Evolutionary conservation across 2,113 vertebrate species (phyloP).

Genomic region (Cnemophilus loriae): DNA sequence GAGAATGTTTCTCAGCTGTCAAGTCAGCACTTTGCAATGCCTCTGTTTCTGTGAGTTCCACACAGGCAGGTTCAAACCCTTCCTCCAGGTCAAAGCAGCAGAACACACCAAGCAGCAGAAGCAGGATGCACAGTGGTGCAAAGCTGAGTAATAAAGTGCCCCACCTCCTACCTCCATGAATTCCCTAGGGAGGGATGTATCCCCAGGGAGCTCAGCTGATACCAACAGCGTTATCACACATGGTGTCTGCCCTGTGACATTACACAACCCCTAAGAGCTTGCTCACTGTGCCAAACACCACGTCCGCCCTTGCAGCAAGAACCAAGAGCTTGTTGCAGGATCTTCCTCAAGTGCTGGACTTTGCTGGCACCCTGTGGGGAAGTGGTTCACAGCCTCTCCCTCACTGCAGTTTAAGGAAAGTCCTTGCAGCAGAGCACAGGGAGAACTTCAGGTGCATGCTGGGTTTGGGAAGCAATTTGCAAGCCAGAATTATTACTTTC

Average conservation of each 20-base stretch:
- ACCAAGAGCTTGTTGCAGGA: background rate
- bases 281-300: background rate
- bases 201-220: background rate
- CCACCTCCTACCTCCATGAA: background rate
- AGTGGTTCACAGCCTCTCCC: background rate
- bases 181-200: background rate
- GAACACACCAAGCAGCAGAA: background rate
- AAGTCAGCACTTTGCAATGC: background rate
- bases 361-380: background rate
- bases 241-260: background rate
- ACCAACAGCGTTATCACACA: background rate
- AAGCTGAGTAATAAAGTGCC: background rate
- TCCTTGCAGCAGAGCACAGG: background rate
- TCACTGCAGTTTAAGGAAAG: background rate
- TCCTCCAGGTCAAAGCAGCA: background rate
- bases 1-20: background rate
- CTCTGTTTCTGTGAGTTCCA: background rate
- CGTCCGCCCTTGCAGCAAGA: fast-evolving
- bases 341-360: background rate
- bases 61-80: background rate
- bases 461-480: background rate
- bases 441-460: background rate
- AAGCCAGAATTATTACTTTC: background rate
- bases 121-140: background rate
- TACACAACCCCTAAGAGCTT: background rate